Evolutionary conservation across 2,888 invertebrate species (phyloP).

Genomic region (Drosophila demipolita): DNA sequence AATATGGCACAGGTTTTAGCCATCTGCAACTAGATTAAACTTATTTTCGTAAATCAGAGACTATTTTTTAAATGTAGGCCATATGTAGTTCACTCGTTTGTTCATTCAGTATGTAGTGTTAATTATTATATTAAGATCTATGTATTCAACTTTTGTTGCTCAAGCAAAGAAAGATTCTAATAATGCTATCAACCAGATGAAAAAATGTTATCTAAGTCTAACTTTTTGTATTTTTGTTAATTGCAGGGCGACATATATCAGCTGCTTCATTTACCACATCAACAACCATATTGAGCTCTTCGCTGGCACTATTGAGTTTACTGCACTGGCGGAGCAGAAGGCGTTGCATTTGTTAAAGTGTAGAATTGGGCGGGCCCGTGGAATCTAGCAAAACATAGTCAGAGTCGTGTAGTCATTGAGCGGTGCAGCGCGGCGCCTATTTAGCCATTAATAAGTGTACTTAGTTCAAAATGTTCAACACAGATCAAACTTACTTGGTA

Average conservation of each 20-base stretch:
- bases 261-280: constrained; percentile 51
- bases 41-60: not conserved
- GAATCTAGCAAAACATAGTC: constrained; percentile 60
- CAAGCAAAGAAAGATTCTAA: not conserved
- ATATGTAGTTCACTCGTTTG: not conserved
- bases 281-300: constrained; percentile 29
- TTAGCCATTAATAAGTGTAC: constrained; percentile 67
- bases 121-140: not conserved
- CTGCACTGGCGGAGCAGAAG: constrained; percentile 44
- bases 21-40: not conserved
- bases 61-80: not conserved
- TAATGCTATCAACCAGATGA: not conserved
- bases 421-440: constrained; percentile 3
- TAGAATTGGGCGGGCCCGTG: constrained; percentile 13
- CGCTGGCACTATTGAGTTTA: constrained; percentile 33
- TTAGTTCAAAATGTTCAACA: constrained; percentile 64
- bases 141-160: not conserved
- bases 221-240: not conserved
- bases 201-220: not conserved
- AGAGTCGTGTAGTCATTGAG: constrained; percentile 56
- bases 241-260: constrained; percentile 80
- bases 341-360: constrained; percentile 38
- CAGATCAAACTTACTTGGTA: constrained; percentile 63
- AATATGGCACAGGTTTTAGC: constrained; percentile 5
- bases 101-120: not conserved